phyloP scores from a whole-genome alignment of 1,140 invertebrate species.

The Pemphigus obesinymphae region DNA sequence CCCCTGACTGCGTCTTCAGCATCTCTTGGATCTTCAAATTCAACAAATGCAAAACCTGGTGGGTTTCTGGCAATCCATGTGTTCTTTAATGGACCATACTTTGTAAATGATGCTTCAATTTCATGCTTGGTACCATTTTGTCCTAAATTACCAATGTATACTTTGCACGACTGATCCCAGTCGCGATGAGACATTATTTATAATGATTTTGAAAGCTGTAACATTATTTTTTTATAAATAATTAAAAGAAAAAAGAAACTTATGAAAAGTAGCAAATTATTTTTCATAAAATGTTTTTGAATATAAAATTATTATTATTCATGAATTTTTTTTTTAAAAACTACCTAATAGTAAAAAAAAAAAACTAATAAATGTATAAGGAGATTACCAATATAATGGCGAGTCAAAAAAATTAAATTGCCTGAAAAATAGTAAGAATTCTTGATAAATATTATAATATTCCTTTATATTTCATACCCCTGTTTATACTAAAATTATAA shows the following conservation, averaged over 20 bases:
- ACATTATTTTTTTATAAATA: no score
- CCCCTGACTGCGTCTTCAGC: slow-evolving; percentile 95
- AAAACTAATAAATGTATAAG: not conserved
- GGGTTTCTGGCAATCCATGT: slow-evolving; percentile 96
- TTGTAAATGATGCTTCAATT: slow-evolving; percentile 85
- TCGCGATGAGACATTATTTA: slow-evolving; percentile 67
- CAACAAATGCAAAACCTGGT: slow-evolving; percentile 94
- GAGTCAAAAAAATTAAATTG: not conserved
- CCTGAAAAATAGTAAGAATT: not conserved
- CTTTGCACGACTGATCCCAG: slow-evolving; percentile 93
- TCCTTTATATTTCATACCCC: no score
- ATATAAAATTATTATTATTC: no score
- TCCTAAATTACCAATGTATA: slow-evolving; percentile 96
- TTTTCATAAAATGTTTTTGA: no score
- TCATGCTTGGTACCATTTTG: slow-evolving; percentile 87
- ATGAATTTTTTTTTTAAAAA: slow-evolving; percentile 1
- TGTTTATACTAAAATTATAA: no score
- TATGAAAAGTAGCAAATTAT: no score
- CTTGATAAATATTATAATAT: no score
- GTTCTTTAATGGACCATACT: slow-evolving; percentile 91
- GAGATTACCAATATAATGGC: not conserved
- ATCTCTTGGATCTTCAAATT: slow-evolving; percentile 95
- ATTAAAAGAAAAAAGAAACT: no score
- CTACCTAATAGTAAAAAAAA: not conserved
- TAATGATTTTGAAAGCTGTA: no score